A percentile compares a stretch with the other conserved stretches of the same genome.
Conservation (phyloP, 2,888 invertebrate genomes). For the Minunthozetes semirufus region DNA sequence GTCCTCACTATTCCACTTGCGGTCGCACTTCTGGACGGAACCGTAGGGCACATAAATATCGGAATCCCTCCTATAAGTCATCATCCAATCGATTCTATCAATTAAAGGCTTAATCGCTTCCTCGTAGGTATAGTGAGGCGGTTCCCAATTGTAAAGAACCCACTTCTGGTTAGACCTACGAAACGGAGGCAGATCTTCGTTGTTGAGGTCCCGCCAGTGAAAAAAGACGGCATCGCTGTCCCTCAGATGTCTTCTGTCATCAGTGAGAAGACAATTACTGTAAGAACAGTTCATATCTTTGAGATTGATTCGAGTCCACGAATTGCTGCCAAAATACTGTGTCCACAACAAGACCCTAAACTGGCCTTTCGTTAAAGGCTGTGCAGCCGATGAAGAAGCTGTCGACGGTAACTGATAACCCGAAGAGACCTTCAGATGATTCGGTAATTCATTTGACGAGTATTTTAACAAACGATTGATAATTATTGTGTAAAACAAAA, state of each 20-base stretch:
- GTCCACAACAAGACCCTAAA: constrained; percentile 16
- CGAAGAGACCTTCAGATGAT: no score
- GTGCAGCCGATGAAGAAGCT: no score
- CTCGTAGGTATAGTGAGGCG: constrained; percentile 31
- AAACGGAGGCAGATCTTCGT: constrained; percentile 33
- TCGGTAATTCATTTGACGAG: no score
- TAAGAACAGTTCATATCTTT: background rate
- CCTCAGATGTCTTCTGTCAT: constrained; percentile 32
- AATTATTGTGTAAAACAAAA: no score
- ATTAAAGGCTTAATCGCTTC: background rate
- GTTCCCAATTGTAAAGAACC: constrained; percentile 40
- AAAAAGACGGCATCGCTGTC: constrained; percentile 40
- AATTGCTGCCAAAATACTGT: background rate
- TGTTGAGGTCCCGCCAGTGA: constrained; percentile 39
- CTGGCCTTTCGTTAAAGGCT: background rate
- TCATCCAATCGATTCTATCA: constrained; percentile 40
- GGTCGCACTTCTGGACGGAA: background rate
- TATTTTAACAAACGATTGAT: no score
- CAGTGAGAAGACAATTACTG: constrained; percentile 36
- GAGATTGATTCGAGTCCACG: background rate
- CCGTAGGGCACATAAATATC: constrained; percentile 39
- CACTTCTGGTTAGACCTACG: constrained; percentile 35
- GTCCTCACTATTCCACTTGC: background rate
- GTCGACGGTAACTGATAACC: no score
- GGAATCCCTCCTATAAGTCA: constrained; percentile 39